Percentiles rank a stretch among this genome's conserved stretches.
Evolutionary conservation across 2,888 invertebrate species (phyloP).

Genomic region (Furcula furcula): DNA sequence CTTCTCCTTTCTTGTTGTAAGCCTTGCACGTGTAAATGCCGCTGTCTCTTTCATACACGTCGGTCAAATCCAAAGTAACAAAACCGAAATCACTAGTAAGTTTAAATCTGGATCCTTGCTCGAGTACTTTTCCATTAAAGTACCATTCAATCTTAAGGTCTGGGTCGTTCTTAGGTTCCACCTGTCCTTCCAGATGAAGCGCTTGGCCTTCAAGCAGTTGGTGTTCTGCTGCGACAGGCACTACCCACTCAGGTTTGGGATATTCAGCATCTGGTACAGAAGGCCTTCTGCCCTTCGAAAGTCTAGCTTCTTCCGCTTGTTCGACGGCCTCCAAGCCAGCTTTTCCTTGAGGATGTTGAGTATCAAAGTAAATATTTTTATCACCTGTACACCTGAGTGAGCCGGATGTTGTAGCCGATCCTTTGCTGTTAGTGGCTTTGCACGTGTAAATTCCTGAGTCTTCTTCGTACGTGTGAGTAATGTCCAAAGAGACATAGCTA

Average conservation of each 20-base stretch:
- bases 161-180: conserved; percentile 96
- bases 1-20: conserved; percentile 93
- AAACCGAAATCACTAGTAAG: conserved; percentile 98
- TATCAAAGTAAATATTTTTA: conserved; percentile 90
- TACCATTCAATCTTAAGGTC: conserved; percentile 96
- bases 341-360: conserved; percentile 97
- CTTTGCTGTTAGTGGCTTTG: conserved; percentile 93
- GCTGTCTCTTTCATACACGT: conserved; percentile 96
- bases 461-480: conserved; percentile 93
- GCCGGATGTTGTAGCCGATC: conserved; percentile 94
- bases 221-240: conserved; percentile 90
- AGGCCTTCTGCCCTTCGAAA: conserved; percentile 86
- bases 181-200: conserved; percentile 95
- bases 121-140: conserved; percentile 93
- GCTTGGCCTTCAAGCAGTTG: conserved; percentile 91
- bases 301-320: conserved; percentile 92
- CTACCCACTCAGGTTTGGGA: conserved; percentile 93
- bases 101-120: conserved; percentile 94
- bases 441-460: conserved; percentile 96
- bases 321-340: conserved; percentile 94
- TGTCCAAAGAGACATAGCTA: conserved; percentile 96
- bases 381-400: conserved; percentile 92
- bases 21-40: conserved; percentile 97
- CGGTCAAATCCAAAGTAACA: conserved; percentile 95
- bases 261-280: conserved; percentile 89